These are phyloP conservation scores for Agapornis canus DNA, from an alignment of 2,797 vertebrate genomes.

Conservation along the genomic window DNA sequence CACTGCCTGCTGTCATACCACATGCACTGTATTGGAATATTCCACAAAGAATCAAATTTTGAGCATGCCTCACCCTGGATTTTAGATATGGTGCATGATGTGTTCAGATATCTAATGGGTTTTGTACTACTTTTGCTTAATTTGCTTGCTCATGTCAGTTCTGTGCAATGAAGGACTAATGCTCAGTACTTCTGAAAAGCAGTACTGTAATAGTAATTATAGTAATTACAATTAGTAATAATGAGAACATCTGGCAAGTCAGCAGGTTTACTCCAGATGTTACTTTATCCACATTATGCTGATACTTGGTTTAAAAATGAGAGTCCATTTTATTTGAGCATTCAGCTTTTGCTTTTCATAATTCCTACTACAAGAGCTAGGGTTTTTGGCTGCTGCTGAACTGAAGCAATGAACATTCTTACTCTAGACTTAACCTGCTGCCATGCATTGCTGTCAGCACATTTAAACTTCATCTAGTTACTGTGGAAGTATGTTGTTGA, in stretches of 20 bases:
- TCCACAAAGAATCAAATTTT: neutral
- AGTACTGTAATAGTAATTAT: neutral
- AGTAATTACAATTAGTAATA: neutral
- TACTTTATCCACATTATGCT: neutral
- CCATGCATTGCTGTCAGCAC: neutral
- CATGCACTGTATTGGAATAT: neutral
- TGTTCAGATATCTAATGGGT: neutral
- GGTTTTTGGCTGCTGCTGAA: neutral
- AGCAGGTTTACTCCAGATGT: neutral
- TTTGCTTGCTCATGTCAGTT: neutral
- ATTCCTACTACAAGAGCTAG: neutral
- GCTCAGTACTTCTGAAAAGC: neutral
- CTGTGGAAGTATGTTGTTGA: neutral
- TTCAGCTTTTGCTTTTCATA: neutral
- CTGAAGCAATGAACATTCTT: neutral
- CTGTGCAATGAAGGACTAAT: neutral
- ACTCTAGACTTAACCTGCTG: neutral
- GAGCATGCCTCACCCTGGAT: neutral
- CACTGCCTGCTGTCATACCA: neutral
- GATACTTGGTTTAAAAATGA: neutral
- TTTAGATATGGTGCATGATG: slow-evolving; percentile 4
- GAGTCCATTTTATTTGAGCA: neutral
- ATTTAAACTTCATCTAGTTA: neutral
- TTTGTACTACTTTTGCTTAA: slow-evolving; percentile 1
- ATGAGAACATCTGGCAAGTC: slow-evolving; percentile 20